A percentile compares a stretch with the other conserved stretches of the same genome.
Evolutionary conservation across 2,888 invertebrate genomes (phyloP).

Genomic region (Netelia virgata): DNA sequence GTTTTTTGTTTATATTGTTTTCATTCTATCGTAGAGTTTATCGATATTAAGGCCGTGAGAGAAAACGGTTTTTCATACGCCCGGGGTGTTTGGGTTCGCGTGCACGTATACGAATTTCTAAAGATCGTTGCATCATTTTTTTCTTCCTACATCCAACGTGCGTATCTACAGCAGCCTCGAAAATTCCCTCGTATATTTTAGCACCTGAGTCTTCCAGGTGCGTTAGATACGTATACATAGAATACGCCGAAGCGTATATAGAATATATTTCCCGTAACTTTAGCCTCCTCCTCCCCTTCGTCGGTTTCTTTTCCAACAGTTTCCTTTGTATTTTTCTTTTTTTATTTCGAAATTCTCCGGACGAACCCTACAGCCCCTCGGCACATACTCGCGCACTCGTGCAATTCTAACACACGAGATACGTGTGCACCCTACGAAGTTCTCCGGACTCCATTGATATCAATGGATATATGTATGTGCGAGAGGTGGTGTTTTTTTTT

Average conservation of each 20-base stretch:
- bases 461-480: constrained; percentile 16
- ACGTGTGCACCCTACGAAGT: constrained; percentile 51
- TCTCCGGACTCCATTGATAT: constrained; percentile 47
- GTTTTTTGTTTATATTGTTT: too few relatives aligned
- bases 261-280: constrained; percentile 51
- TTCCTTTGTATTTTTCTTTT: constrained; percentile 56
- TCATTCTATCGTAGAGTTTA: not conserved
- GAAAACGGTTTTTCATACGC: not conserved
- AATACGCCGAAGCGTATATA: constrained; percentile 28
- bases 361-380: constrained; percentile 37
- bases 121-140: constrained; percentile 15
- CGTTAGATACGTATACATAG: constrained; percentile 7
- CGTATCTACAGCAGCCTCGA: constrained; percentile 15
- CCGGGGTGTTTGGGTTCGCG: not conserved
- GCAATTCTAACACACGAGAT: constrained; percentile 14
- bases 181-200: constrained; percentile 37
- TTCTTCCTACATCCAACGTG: not conserved
- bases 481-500: constrained; percentile 18
- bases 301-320: constrained; percentile 51
- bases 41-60: not conserved
- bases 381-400: constrained; percentile 11
- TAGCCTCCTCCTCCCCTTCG: constrained; percentile 1
- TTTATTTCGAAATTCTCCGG: constrained; percentile 19
- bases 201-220: constrained; percentile 47
- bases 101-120: constrained; percentile 42